Evolutionary conservation across 2,888 invertebrate genomes (phyloP), one percentile per base, ranked within the genome.

Genomic region (Hydriomena furcata): DNA sequence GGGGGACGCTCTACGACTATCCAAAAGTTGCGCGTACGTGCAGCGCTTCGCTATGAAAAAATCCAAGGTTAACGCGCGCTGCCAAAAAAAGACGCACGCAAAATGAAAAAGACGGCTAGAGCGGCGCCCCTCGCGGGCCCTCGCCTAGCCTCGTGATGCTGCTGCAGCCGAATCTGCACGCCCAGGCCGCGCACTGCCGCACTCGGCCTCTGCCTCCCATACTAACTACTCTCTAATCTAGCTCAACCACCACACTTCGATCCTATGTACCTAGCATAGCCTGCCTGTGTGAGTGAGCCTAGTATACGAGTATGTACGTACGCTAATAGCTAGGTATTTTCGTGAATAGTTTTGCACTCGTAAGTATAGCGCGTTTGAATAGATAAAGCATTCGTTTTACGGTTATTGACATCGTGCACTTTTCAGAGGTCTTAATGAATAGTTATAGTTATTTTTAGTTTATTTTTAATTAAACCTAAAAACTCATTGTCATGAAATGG

Each of bases 61-160:
- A 83, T 82, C 84, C 90, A 90, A 90, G 90, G 89, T 88, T 88
- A 89, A 82, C 83, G 80, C 85, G 85, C 87, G 88, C 76, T 88
- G 89, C 89, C 90, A 87, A 90, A 90, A 90, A 89, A 90, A 90
- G 90, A 89, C 89, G 84, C 86, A 86, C 86, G 84, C 89, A 83
- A 85, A 86, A 87, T 85, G 79, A 82, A 87, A 85, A 87, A 83
- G 85, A 85, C 79, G 82, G 84, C 83, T 82, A 85, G 84, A 84
- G 79, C 76, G 77, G 82, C 77, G 80, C 87, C 77, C 83, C 84
- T 76, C 73, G 75, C 74, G 82, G 79, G 78, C 75, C 80, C 81
- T 81, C 79, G 71, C 80, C 81, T 81, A 78, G 71, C 80, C 81
- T 81, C 79, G 71, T 72, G 78, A 66, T 85, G 57, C 40, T 42